Percentiles rank a stretch among this genome's conserved stretches.
These are phyloP conservation scores for Aurelia aurita DNA, from an alignment of 30 jellyfish, hydroid and myxozoan species.

Conservation along the genomic window DNA sequence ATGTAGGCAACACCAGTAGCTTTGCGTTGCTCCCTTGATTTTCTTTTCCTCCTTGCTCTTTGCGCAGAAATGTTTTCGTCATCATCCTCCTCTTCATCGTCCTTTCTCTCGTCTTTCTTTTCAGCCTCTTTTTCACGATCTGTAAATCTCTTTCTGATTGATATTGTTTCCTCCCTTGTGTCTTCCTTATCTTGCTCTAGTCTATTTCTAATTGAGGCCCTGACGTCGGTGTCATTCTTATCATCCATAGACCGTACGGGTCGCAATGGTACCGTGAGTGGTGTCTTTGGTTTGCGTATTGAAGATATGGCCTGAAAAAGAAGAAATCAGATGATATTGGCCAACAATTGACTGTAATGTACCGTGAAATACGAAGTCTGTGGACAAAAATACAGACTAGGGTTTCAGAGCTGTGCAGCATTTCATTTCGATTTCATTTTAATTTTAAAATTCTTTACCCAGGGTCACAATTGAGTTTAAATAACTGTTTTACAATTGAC, in stretches of 20 bases:
- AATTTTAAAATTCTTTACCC: too few species aligned
- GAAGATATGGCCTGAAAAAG: conserved; percentile 22
- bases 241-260: conserved; percentile 63
- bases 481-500: too few species aligned
- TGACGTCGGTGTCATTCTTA: conserved; percentile 40
- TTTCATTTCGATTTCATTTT: too few species aligned
- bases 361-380: too few species aligned
- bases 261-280: conserved; percentile 58
- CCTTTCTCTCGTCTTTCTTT: conserved; percentile 57
- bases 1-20: conserved; percentile 95
- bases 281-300: conserved; percentile 34
- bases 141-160: conserved; percentile 59
- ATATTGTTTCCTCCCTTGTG: conserved; percentile 57
- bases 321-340: too few species aligned
- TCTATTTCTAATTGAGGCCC: conserved; percentile 42
- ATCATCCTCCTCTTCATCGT: conserved; percentile 69
- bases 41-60: conserved; percentile 72
- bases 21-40: conserved; percentile 83
- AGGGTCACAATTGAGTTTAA: too few species aligned
- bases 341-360: too few species aligned
- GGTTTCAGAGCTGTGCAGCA: too few species aligned
- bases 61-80: conserved; percentile 73
- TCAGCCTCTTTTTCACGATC: conserved; percentile 75
- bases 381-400: too few species aligned
- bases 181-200: conserved; percentile 52